phyloP scores from a whole-genome alignment of 2,797 vertebrate genomes.

The Etheostoma nigrum region DNA sequence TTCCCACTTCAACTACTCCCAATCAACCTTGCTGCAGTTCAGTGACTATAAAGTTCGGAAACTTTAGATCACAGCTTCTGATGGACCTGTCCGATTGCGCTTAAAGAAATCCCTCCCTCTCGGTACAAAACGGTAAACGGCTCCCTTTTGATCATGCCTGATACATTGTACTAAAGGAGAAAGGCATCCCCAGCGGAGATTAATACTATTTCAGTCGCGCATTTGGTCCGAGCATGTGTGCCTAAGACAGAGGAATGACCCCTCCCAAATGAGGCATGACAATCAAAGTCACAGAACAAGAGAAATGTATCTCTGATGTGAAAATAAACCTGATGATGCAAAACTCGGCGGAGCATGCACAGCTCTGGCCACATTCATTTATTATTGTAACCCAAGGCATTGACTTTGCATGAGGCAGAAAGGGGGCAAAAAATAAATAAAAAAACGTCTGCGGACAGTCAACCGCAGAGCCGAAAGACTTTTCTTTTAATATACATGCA shows the following conservation, averaged over 20 bases:
- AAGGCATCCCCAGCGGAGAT: constrained; percentile 41
- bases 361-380: constrained; percentile 63
- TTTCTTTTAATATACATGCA: constrained; percentile 67
- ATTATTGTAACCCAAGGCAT: constrained; percentile 71
- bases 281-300: constrained; percentile 76
- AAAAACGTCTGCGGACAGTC: constrained; percentile 37
- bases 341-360: constrained; percentile 58
- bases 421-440: constrained; percentile 12
- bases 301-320: constrained; percentile 74
- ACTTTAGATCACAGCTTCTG: constrained; percentile 60
- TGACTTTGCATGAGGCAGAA: constrained; percentile 59
- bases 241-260: constrained; percentile 53
- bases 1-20: constrained; percentile 39
- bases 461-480: constrained; percentile 49
- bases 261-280: constrained; percentile 78
- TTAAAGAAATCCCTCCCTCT: constrained; percentile 22
- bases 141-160: constrained; percentile 60
- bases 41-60: constrained; percentile 52
- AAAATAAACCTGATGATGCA: constrained; percentile 77
- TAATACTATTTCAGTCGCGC: constrained; percentile 53
- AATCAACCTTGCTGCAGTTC: constrained; percentile 51
- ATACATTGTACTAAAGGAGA: constrained; percentile 37
- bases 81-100: constrained; percentile 53
- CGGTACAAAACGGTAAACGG: constrained; percentile 21
- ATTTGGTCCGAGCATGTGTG: constrained; percentile 58